A percentile compares a stretch with the other conserved stretches of the same genome.
Conservation (phyloP, 2,113 vertebrate genomes). For the Tychaedon coryphoeus region DNA sequence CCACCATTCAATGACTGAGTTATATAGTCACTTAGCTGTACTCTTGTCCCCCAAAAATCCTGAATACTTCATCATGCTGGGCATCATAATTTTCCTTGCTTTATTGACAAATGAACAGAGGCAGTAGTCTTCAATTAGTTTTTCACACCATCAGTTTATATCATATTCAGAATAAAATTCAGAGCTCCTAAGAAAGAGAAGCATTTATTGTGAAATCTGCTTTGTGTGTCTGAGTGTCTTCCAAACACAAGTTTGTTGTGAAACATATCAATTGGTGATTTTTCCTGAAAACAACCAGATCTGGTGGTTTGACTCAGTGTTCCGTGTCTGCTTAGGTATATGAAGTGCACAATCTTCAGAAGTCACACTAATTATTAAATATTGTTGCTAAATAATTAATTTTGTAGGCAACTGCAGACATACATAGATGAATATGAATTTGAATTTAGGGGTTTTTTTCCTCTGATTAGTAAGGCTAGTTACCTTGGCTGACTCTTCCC, state of each 20-base stretch:
- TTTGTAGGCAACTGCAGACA: background rate
- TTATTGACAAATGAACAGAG: background rate
- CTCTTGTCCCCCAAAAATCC: background rate
- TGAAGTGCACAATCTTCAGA: background rate
- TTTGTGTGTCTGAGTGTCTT: background rate
- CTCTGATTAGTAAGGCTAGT: background rate
- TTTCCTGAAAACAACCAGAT: background rate
- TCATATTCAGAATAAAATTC: background rate
- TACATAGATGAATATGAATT: background rate
- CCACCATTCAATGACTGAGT: background rate
- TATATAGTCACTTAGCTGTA: background rate
- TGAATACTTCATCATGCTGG: background rate
- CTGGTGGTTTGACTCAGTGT: background rate
- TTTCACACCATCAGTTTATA: background rate
- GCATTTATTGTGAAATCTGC: background rate
- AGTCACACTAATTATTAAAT: background rate
- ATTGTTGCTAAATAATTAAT: background rate
- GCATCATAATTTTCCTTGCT: background rate
- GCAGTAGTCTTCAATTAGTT: background rate
- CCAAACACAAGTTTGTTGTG: background rate
- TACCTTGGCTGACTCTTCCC: background rate
- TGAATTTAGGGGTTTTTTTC: background rate
- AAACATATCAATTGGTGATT: background rate
- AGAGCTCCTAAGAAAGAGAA: background rate
- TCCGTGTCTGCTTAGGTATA: rapidly evolving